Evolutionary conservation across 92 coral and sea anemone genomes (phyloP), one percentile per base, ranked within the genome.

Genomic region (Actinernus sp.): DNA sequence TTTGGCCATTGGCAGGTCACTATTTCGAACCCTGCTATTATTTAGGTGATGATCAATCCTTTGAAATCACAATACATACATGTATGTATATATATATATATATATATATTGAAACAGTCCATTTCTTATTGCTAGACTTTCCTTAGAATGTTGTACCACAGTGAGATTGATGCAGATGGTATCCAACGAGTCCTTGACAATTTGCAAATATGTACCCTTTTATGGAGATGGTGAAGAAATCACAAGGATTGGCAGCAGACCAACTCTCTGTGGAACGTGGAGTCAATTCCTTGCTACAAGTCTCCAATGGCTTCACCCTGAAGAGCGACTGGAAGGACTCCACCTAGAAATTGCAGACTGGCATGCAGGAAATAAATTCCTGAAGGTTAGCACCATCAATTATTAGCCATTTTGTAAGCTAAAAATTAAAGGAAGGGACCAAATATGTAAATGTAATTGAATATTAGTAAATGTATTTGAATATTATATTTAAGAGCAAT

Each of bases 211-310:
- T 84, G 69, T 63, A 81, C 71, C 36, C 50, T 86, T 13, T 69
- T 41, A 49, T 63, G 56, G 70, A 83, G 49, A 65, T 34, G 52
- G 78, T 62, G 24, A 77, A 52, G 62, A 40, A 63, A 14, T 34
- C 71, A 10, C 90, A 84, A 58, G 90, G 81, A 33, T 29, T 63
- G 39, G 86, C 61, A 13, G 86, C 86, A 45, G 91, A 84, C 48
- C 86, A 84, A 27, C 74, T 84, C 41, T 77, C 75, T 25, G 91
- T 78, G 41, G 86, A 78, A 26, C 79, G 77, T 18, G 86, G 66
- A 3, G 81, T 77, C 43, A 84, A 84, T 84, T 72, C 73, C 12
- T 75, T 68, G 6, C 61, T 78, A 58, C 48, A 62, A 56, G 33
- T 78, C 1, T 7, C 75, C 13, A 84, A 84, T 61, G 91, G 91